Evolutionary conservation across 2,797 vertebrate species (phyloP).

Genomic region (Spondyliosoma cantharus): DNA sequence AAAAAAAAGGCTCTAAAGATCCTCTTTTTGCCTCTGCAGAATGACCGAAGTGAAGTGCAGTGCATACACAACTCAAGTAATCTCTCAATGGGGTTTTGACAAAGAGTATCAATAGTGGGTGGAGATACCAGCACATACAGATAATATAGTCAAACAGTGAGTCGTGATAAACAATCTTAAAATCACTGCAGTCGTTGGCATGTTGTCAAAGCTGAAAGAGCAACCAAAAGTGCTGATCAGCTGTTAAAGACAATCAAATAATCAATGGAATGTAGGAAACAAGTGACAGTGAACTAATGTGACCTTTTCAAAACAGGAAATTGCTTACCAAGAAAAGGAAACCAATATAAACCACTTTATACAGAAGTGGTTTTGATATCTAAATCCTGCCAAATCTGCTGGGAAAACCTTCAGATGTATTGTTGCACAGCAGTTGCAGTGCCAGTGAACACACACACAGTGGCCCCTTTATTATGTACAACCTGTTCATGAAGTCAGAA

Average conservation of each 20-base stretch:
- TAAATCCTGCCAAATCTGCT: conserved; percentile 19
- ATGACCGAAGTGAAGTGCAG: not conserved
- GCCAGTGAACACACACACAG: too few relatives aligned
- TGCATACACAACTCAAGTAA: not conserved
- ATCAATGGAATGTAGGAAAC: not conserved
- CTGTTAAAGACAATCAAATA: not conserved
- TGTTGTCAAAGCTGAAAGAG: not conserved
- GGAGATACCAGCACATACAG: conserved; percentile 1
- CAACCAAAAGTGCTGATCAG: not conserved
- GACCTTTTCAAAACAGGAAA: not conserved
- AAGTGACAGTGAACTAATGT: not conserved
- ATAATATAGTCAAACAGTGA: conserved; percentile 6
- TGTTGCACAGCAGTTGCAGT: not conserved
- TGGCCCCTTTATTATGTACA: not conserved
- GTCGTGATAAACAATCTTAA: conserved; percentile 8
- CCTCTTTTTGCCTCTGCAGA: not conserved
- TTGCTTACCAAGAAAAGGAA: not conserved
- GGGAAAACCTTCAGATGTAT: conserved; percentile 2
- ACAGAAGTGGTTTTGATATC: not conserved
- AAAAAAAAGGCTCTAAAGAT: conserved; percentile 9
- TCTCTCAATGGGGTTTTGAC: not conserved
- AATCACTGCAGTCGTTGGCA: not conserved
- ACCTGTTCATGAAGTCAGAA: too few relatives aligned
- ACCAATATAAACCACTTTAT: not conserved
- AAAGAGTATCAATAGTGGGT: not conserved